Evolutionary conservation across 2,113 vertebrate genomes (phyloP), one percentile per base, ranked within the genome.

Genomic region (Rhinoptilus africanus): DNA sequence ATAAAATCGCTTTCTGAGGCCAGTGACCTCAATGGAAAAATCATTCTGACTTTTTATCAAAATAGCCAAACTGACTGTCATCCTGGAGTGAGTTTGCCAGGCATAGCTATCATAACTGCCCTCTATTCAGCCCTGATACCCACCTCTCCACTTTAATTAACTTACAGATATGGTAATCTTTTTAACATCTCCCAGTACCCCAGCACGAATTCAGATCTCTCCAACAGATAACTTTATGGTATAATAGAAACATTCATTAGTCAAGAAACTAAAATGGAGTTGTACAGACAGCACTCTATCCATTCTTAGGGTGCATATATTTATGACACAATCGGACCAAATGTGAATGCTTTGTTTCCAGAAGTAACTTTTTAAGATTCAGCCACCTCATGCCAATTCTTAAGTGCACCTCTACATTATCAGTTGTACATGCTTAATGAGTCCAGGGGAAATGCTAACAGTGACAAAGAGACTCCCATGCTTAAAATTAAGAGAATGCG

Each of bases 361-460:
- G 10, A 57, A 82, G 57, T 39, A 57, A 76, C 2, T 12, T 62
- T 34, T 48, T 50, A 77, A 57, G 15, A 88, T 82, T 75, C n/a
- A 72, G 14, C 9, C 10, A 75, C 11, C 5, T 81, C 28, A 39
- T 0, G 0, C 9, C 19, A 18, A 27, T 57, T 47, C 35, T 67
- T 34, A 73, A 81, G n/a, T 37, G 9, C 19, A 53, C 2, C 35
- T 50, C 37, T 39, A 14, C 20, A 37, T 12, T 34, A 23, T 43
- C 28, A 77, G 37, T 10, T 35, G 17, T 54, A 50, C 2, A 3
- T 22, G 13, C 8, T 71, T 62, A 67, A 54, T 14, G 35, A 88
- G 18, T 67, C 10, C n/a, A 50, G 24, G 28, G 89, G 9, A 20
- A 89, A 86, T 66, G 86, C 9, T 27, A 60, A 56, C 8, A 53